Base-by-base conservation (phyloP, 2,113 vertebrate genomes). In the Syrrhaptes paradoxus region DNA sequence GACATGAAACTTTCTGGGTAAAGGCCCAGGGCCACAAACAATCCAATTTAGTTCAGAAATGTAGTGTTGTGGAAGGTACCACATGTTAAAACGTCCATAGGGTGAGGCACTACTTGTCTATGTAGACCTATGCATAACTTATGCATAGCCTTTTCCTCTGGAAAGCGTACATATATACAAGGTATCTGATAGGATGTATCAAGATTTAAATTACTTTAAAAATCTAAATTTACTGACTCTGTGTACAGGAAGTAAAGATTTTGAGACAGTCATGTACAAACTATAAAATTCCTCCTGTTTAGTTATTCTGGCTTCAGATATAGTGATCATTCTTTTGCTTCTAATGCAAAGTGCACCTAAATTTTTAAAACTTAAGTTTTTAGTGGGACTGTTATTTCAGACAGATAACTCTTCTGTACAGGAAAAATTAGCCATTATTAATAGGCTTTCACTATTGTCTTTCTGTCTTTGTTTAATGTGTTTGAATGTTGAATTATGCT, bases 401-500 rank as follows among this genome's bases (percentile, higher is more conserved):
- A 24, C 10, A 54, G 34, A 49, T 34, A 52, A 20, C 22, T n/a
- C 25, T 20, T 43, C 38, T 55, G 48, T n/a, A 59, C 87, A 71
- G 12, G 32, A 59, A 84, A 75, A 65, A 49, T 84, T 63, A 66
- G 25, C 32, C 32, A 25, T 76, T 82, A 81, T n/a, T 81, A 76
- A 84, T 79, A 63, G 61, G 49, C n/a, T 94, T 91, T 93, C 32
- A 49, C 25, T 58, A 9, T 85, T 94, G 71, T 85, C 73, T 29
- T 45, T 81, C 49, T 75, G 49, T 43, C 79, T 94, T 83, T 79
- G 49, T 86, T 93, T 80, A 87, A 65, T 57, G 34, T 74, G 38
- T 75, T 96, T 79, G 83, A 91, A 82, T 83, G 41, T 90, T 73
- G 75, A 95, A 91, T 96, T 77, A 91, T 95, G 92, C 57, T 96